Conservation (phyloP, 2,113 vertebrate genomes). For the Sylvia atricapilla region DNA sequence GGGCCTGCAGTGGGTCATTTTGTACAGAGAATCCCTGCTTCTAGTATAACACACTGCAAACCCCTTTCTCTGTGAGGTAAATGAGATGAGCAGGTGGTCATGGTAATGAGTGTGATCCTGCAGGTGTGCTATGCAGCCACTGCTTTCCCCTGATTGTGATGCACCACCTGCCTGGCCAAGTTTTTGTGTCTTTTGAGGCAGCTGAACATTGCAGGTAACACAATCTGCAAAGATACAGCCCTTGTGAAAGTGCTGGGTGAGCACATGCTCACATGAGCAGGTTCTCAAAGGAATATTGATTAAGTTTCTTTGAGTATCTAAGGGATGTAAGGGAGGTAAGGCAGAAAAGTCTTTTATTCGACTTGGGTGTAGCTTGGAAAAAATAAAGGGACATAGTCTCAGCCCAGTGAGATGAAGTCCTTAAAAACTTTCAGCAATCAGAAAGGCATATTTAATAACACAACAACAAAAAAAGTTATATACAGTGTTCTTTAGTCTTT, state of each 20-base stretch:
- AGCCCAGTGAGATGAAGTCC: background rate
- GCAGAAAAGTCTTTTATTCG: background rate
- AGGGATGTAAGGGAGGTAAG: background rate
- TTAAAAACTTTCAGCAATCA: background rate
- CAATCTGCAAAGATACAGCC: background rate
- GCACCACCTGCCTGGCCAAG: background rate
- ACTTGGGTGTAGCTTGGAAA: background rate
- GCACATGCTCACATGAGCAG: background rate
- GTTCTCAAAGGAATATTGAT: background rate
- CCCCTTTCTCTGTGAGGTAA: background rate
- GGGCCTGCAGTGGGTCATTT: background rate
- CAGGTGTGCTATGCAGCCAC: background rate
- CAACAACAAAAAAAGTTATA: background rate
- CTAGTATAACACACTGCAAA: background rate
- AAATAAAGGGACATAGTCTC: background rate
- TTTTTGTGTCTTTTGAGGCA: background rate
- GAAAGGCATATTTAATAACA: background rate
- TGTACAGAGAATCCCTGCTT: no score
- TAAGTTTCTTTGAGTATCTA: background rate
- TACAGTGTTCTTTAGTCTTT: background rate
- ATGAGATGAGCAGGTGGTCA: background rate
- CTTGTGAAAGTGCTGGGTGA: background rate
- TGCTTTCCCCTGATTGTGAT: accelerated
- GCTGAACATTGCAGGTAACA: background rate
- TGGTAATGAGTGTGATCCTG: background rate